Base-by-base conservation (phyloP, 2,113 vertebrate genomes). In the Menura novaehollandiae region DNA sequence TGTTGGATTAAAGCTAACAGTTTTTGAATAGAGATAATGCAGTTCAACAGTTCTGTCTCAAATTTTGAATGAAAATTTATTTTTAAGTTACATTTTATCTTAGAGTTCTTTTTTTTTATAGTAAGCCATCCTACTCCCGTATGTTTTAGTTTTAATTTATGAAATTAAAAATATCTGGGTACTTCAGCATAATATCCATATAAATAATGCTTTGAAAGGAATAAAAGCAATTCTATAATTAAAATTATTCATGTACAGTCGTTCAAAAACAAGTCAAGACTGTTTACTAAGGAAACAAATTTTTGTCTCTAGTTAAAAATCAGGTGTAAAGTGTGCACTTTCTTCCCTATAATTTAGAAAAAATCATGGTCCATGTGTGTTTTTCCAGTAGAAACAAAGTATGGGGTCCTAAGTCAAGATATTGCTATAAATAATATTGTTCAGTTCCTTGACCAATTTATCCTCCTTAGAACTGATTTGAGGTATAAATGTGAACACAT, bases 1-100 rank as follows among this genome's bases (percentile, higher is more conserved):
- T 94, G 95, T 51, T 60, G 51, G 47, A 96, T 90, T 92, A 78
- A 96, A 91, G 64, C 62, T 91, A 96, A 96, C 59, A 89, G 49
- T 87, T 95, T 96, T 94, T 93, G 47, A 72, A 68, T 20, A 35
- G 52, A 76, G 15, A 39, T 78, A 82, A 82, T 89, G 69, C 1
- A 11, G 28, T 92, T 88, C 19, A 59, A 55, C 13, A 89, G 39
- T 89, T 95, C 91, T 93, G 17, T 91, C 64, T 84, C 91, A 89
- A 78, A 92, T 94, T 94, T 93, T 94, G 30, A 49, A 90, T 69
- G 59, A 14, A 93, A 91, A 89, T 96, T 92, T 95, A 56, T 80
- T 76, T 91, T 96, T 66, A 6, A 27, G 33, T 96, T 93, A 84
- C 17, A 74, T 75, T 92, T 96, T 68, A 23, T 64, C 44, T 80